Base-by-base conservation (phyloP, 2,888 invertebrate species). In the Drosophila leonis region DNA sequence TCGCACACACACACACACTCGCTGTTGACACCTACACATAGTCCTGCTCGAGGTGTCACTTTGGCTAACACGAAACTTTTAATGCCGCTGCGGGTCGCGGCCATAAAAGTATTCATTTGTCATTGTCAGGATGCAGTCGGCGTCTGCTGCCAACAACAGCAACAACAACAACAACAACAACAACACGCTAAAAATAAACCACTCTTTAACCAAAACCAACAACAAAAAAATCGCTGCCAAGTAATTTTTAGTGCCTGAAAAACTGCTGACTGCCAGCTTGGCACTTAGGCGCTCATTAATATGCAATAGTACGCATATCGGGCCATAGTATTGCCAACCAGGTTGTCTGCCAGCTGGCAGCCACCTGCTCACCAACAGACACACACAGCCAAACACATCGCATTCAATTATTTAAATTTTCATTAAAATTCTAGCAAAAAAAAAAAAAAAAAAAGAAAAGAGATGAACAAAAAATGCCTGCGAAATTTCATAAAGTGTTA, bases 81-180 rank as follows among this genome's bases (percentile, higher is more conserved):
- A 89, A 84, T 84, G 87, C 78, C 57, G 42, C 67, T 78, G 70
- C 83, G 78, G 83, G 88, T 85, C 83, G 89, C 89, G 89, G 73
- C 87, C 84, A 79, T 83, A 82, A 87, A 83, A 90, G 79, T 82
- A 82, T 89, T 84, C 90, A 90, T 90, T 91, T 90, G 90, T 90
- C 90, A 90, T 88, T 85, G 88, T 91, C 90, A 91, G 84, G 65
- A 78, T 76, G 78, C 78, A 78, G 80, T 49, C 65, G 57, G 72
- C 65, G 76, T 67, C 80, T 78, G 71, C 70, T 83, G 37, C 48
- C 37, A 29, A 29, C 59, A 37, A 37, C 48, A 75, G 73, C 24
- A 42, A 0, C 68, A 65, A 8, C 49, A 49, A 35, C 41, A 10
- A 18, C 27, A 13, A 5, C 44, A 9, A 24, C 24, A 24, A 24